A percentile compares a stretch with the other conserved stretches of the same genome.
Conservation (phyloP, 2,797 vertebrate genomes). For the Pangasius djambal region DNA sequence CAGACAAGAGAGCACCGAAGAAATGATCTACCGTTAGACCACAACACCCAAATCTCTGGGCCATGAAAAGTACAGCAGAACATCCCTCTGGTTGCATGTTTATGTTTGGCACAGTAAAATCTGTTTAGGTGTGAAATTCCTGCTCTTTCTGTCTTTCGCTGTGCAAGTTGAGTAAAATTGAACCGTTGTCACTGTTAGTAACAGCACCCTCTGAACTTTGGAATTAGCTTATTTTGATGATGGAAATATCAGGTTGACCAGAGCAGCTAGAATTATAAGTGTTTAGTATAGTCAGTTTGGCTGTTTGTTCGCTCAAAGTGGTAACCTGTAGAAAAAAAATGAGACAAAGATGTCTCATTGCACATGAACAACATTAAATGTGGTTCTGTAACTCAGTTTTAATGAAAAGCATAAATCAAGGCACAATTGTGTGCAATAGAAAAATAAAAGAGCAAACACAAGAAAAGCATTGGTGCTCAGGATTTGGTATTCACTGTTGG, state of each 20-base stretch:
- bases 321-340: neutral
- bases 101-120: neutral
- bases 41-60: neutral
- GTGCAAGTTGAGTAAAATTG: neutral
- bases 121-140: neutral
- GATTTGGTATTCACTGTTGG: neutral
- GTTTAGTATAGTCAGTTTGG: neutral
- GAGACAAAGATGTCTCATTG: neutral
- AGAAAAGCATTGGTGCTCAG: neutral
- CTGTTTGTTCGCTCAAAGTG: neutral
- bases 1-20: neutral
- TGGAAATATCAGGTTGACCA: neutral
- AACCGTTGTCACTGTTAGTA: neutral
- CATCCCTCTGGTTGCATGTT: neutral
- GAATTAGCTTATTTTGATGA: neutral
- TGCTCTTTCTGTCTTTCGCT: neutral
- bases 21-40: neutral
- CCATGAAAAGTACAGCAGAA: neutral
- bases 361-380: neutral
- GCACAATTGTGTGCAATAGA: neutral
- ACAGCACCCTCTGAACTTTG: neutral
- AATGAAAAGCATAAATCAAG: conserved; percentile 11
- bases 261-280: neutral
- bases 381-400: neutral
- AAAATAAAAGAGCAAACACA: neutral